phyloP scores from a whole-genome alignment of 23 tunicate genomes.

The Phallusia fumigata region DNA sequence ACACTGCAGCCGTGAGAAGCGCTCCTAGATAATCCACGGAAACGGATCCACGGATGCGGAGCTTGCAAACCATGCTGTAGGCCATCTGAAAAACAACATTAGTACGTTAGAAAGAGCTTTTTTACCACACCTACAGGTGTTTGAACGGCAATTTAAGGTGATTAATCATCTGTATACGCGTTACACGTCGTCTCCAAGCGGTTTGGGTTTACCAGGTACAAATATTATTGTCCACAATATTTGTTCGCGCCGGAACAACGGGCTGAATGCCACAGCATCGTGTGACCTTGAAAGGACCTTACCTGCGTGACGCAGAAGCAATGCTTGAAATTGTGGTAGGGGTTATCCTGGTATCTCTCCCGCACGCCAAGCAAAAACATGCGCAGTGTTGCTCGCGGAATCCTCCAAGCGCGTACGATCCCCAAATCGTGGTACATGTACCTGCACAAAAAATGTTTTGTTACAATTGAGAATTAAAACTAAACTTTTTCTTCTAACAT shows the following conservation, averaged over 20 bases:
- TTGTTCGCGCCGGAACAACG: no score
- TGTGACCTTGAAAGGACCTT: neutral
- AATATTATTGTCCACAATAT: neutral
- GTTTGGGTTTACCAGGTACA: neutral
- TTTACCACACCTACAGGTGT: no score
- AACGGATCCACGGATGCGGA: constrained; percentile 39
- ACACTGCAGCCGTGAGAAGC: constrained; percentile 80
- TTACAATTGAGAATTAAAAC: no score
- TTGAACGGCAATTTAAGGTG: no score
- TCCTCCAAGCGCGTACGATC: constrained; percentile 74
- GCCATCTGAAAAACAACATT: constrained; percentile 65
- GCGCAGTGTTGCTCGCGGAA: constrained; percentile 61
- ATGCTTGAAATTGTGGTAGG: constrained; percentile 96
- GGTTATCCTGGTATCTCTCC: constrained; percentile 89
- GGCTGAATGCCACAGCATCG: neutral
- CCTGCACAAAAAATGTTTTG: no score
- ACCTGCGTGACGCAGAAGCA: constrained; percentile 97
- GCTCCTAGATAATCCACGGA: constrained; percentile 77
- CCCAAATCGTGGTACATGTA: constrained; percentile 94
- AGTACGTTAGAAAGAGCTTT: no score
- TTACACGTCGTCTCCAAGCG: neutral
- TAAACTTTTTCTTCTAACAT: no score
- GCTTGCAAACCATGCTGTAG: constrained; percentile 81
- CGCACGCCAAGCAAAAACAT: constrained; percentile 86
- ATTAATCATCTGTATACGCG: neutral